These are phyloP conservation scores for Chrysolina haemoptera DNA, from an alignment of 2,888 invertebrate species.

Conservation along the genomic window DNA sequence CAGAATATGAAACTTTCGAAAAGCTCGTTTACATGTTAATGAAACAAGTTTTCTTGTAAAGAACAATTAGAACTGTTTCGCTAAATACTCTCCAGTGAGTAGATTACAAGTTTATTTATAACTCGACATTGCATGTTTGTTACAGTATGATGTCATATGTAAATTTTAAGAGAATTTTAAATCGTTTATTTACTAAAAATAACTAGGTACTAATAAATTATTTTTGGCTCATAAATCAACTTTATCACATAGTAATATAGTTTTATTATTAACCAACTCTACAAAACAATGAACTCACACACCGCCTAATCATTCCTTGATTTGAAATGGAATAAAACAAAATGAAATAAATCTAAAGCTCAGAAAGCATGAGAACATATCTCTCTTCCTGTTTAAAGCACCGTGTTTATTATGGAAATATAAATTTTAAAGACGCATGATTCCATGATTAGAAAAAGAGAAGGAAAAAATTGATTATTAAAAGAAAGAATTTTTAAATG, in stretches of 20 bases:
- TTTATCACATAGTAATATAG: constrained; percentile 4
- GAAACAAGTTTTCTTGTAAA: constrained; percentile 19
- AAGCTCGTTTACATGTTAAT: constrained; percentile 30
- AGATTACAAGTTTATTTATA: constrained; percentile 41
- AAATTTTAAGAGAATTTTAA: constrained; percentile 32
- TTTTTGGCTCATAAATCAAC: not conserved
- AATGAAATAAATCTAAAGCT: not conserved
- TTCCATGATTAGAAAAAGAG: not conserved
- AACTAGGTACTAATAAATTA: constrained; percentile 14
- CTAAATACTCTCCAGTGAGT: constrained; percentile 27
- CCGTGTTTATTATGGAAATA: not conserved
- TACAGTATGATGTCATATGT: constrained; percentile 35
- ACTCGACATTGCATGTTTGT: constrained; percentile 39
- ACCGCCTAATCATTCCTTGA: not conserved
- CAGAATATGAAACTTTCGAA: constrained; percentile 11
- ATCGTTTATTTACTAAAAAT: constrained; percentile 25
- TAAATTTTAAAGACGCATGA: not conserved
- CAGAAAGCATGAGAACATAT: not conserved
- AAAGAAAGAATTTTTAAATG: not conserved
- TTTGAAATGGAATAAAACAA: not conserved
- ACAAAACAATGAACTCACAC: not conserved
- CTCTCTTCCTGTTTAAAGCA: not conserved
- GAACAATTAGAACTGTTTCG: constrained; percentile 28
- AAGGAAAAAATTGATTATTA: not conserved
- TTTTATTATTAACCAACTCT: not conserved